Conservation (phyloP, 2,113 vertebrate genomes). For the Falco punctatus region DNA sequence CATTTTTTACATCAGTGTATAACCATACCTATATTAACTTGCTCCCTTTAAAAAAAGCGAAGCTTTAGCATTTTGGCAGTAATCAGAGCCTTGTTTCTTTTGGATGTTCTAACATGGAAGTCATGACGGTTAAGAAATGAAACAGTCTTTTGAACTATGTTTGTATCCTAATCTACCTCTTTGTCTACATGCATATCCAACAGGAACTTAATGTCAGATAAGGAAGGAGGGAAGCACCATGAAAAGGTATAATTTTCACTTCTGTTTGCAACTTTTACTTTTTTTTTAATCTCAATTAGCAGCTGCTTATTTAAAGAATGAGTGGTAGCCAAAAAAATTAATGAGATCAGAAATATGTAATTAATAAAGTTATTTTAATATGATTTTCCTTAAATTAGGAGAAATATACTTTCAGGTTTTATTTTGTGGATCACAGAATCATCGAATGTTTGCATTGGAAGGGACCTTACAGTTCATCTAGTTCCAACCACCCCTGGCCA, state of each 20-base stretch:
- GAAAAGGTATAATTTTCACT: conserved; percentile 20
- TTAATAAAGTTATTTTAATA: not conserved
- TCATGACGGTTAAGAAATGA: not conserved
- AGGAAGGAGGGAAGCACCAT: not conserved
- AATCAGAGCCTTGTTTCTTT: not conserved
- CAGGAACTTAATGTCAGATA: not conserved
- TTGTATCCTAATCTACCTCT: not conserved
- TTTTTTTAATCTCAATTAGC: not conserved
- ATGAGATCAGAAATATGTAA: not conserved
- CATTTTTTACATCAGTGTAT: not conserved
- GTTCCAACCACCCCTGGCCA: rapidly evolving
- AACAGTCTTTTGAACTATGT: not conserved
- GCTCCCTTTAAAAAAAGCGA: not conserved
- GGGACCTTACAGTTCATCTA: rapidly evolving
- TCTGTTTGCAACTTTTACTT: not conserved
- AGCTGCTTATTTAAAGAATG: not conserved
- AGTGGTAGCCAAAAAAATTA: not conserved
- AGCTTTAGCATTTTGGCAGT: not conserved
- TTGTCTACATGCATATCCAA: not conserved
- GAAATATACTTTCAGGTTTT: not conserved
- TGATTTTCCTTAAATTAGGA: not conserved
- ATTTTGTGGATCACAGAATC: not conserved
- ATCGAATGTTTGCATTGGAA: not conserved
- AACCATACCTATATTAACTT: not conserved
- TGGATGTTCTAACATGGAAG: not conserved